A percentile compares a stretch with the other conserved stretches of the same genome.
phyloP scores from a whole-genome alignment of 2,113 vertebrate species.

The Microtus ochrogaster region DNA sequence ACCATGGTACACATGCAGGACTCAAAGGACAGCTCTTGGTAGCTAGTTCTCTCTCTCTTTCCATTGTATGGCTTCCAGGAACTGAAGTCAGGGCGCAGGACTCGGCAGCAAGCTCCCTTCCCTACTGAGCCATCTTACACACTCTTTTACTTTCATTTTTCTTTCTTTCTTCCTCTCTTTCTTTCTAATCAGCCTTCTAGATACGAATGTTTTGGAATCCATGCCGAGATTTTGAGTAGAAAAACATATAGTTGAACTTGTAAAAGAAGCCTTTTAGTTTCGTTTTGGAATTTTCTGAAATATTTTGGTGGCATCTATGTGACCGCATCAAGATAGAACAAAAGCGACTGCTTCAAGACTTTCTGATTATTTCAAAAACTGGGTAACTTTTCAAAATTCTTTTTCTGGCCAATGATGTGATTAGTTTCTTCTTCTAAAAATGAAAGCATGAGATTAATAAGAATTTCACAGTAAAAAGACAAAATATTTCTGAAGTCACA shows the following conservation, averaged over 20 bases:
- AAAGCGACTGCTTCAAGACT: background rate
- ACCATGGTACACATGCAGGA: background rate
- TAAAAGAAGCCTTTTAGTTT: background rate
- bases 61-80: background rate
- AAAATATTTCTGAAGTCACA: background rate
- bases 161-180: too few relatives aligned
- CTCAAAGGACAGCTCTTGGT: background rate
- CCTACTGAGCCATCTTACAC: background rate
- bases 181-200: background rate
- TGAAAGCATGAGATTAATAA: background rate
- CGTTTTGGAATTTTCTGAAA: background rate
- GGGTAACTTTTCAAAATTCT: background rate
- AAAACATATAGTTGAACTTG: background rate
- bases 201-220: background rate
- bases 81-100: background rate
- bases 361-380: constrained; percentile 36
- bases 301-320: background rate
- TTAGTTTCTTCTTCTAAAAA: constrained; percentile 36
- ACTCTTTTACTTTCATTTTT: too few relatives aligned
- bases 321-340: background rate
- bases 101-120: background rate
- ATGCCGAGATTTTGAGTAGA: background rate
- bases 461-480: background rate
- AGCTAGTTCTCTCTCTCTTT: background rate
- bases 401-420: constrained; percentile 2